Evolutionary conservation across 2,888 invertebrate genomes (phyloP), one percentile per base, ranked within the genome.

Genomic region (Polylopha cassiicola): DNA sequence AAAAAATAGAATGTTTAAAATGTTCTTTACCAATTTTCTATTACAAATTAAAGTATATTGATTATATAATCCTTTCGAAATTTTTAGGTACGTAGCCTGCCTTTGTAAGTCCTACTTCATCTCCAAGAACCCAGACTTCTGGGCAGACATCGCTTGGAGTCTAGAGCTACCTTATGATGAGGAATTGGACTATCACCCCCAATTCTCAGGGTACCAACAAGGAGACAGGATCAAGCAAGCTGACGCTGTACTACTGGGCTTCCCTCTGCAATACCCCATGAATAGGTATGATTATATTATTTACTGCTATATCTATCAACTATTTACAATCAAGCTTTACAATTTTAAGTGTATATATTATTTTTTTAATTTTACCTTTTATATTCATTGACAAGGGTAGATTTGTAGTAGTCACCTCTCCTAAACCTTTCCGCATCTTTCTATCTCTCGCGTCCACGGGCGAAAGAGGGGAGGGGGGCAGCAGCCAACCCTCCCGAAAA

Each of bases 171-270:
- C 88, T 0, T 87, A 87, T 53, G 87, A 89, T 42, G 41, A 52
- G 0, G 50, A 48, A 0, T 38, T 70, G n/a, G 79, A 89, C 58
- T 89, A 88, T 51, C 88, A 89, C 54, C 89, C 89, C 0, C 87
- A 89, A 59, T 87, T 82, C 59, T 56, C 70, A 2, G 88, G 85
- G 0, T 89, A 89, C 48, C 48, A 54, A 4, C 55, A 80, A 6
- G 77, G 78, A 1, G 74, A 75, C 0, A 50, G 41, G 15, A 87
- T 89, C 18, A 89, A 89, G 47, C 89, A 89, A 47, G 89, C 89
- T 4, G 89, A 89, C 50, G 87, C 79, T 2, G 81, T 89, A 3
- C 63, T 89, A 1, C 58, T 89, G 0, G 88, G 88, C 0, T 89
- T 78, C 49, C 89, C 89, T 0, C 51, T 89, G 27, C 81, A 86